Evolutionary conservation across 2,797 vertebrate species (phyloP).

Genomic region (Pterois miles): DNA sequence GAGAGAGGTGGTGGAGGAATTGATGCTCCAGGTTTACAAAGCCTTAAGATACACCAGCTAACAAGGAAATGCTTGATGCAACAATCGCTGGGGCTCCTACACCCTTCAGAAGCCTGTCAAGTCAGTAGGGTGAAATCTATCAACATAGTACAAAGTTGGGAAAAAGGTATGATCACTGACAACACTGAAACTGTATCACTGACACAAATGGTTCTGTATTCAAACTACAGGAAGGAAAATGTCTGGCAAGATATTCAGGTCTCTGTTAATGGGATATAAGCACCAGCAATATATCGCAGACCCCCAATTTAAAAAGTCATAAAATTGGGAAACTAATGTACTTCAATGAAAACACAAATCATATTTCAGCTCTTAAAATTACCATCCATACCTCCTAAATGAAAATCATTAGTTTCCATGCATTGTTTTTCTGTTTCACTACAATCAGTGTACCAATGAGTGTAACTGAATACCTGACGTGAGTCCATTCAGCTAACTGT

Average conservation of each 20-base stretch:
- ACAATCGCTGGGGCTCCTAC: background rate
- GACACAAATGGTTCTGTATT: background rate
- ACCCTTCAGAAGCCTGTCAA: background rate
- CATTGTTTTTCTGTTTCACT: background rate
- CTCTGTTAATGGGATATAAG: background rate
- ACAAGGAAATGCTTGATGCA: background rate
- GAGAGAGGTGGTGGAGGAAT: background rate
- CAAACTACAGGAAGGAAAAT: background rate
- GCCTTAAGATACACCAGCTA: background rate
- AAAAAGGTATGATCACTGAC: no score
- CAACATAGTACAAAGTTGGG: background rate
- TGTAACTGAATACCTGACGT: background rate
- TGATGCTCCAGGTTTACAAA: background rate
- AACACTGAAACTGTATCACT: no score
- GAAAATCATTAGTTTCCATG: background rate
- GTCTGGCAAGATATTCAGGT: background rate
- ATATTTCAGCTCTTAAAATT: background rate
- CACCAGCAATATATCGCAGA: background rate
- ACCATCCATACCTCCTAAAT: background rate
- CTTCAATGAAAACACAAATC: background rate
- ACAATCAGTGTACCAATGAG: background rate
- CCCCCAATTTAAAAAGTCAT: background rate
- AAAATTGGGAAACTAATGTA: background rate
- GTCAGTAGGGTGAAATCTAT: background rate
- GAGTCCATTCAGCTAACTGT: background rate